Base-by-base conservation (phyloP, 2,797 vertebrate genomes). In the Anguilla megastoma region DNA sequence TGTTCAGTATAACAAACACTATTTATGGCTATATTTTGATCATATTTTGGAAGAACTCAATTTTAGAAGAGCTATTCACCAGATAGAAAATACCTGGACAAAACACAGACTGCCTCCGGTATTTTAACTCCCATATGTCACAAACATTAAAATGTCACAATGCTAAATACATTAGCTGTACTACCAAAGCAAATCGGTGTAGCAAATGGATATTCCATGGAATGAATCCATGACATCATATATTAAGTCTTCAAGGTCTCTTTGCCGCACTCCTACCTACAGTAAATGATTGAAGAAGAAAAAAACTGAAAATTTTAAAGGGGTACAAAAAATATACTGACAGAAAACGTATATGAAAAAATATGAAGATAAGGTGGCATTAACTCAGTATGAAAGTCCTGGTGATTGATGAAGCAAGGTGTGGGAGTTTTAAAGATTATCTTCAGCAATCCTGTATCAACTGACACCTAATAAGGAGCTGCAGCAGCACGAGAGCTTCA, bases 121-220 rank as follows among this genome's bases (percentile, higher is more conserved):
- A 76, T 41, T 18, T 71, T 12, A 33, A 30, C 10, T n/a, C 69
- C n/a, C n/a, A 33, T 71, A 30, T 71, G 21, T 71, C 33, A 33
- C n/a, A 71, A 71, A 33, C 27, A 30, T 71, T 14, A 71, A 71
- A 71, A 71, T 71, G 27, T 33, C 2, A 6, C 69, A 14, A n/a
- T 71, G 69, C 7, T 71, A 71, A 71, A 71, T n/a, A 66, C 60
- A 66, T 66, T 33, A 71, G 69, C 69, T 71, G 27, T 33, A 71
- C 60, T 71, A 71, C 69, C 9, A 71, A 30, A 71, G 30, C 27
- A 30, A 71, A 71, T 71, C n/a, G 14, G 69, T 71, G 69, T 30
- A 10, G 69, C 69, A 71, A 69, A 33, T 71, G 27, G 69, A 33
- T 71, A 30, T 30, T 27, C 27, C n/a, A 71, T 71, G 69, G n/a